Evolutionary conservation across 2,888 invertebrate species (phyloP), one percentile per base, ranked within the genome.

Genomic region (Lamellibrachia columna): DNA sequence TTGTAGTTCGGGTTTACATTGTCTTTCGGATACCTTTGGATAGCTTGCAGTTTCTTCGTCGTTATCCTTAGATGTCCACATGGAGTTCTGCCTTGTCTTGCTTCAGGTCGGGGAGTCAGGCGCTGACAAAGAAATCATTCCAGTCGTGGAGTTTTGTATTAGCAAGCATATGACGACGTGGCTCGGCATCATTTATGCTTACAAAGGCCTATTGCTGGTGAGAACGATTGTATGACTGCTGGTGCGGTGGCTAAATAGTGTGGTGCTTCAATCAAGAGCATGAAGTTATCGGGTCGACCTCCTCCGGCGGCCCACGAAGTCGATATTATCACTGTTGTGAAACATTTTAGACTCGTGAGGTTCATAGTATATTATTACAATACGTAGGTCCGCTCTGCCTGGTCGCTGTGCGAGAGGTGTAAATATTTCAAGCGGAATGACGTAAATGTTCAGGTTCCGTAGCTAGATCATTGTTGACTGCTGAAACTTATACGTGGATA

Each of bases 1-100:
- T 97, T 99, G 93, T 99, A 99, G 98, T 98, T 99, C 7, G 99
- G 99, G 0, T 99, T 99, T 97, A 99, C 99, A 15, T 97, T 99
- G 91, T 99, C 99, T 0, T 99, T 99, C 96, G 99, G 99, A 40
- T 40, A 40, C 1, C 40, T 40, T 40, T 40, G 40, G 40, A 40
- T 40, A 40, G 1, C 40, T 40, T 40, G 40, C 40, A 40, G 40
- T 40, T 40, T 40, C 40, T 40, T 40, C 40, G 40, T 40, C 40
- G 40, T 40, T 40, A 40, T 40, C 40, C 40, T 40, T 40, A 40
- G 40, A 40, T 40, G 40, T 40, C 40, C 40, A 40, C 40, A 40
- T 40, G 40, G 40, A 40, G 40, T 40, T 40, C 40, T 11, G 11
- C 22, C 22, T 8, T 75, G 22, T 22, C 6, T 75, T 75, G 15